Evolutionary conservation across 2,113 vertebrate species (phyloP), one percentile per base, ranked within the genome.

Genomic region (Daubentonia madagascariensis): DNA sequence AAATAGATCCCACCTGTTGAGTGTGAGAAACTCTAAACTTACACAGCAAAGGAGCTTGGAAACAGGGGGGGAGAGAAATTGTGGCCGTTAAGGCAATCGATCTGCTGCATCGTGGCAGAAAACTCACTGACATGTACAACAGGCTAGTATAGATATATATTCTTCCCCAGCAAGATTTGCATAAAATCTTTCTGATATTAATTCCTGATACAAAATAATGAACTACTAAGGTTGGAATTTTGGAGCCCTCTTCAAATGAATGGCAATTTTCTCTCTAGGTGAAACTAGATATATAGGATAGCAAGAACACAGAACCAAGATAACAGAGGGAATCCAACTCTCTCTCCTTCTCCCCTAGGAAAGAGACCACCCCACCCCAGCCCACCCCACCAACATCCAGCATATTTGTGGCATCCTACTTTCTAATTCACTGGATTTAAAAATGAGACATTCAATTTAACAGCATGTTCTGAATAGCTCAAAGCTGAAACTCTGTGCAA

Each of bases 391-490:
- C 17, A 68, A 59, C 6, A 65, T 2, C 81, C 37, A 70, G 57
- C 48, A 54, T 43, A 17, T 7, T 89, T 81, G 18, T 54, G 40
- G 67, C 35, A 78, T 20, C 10, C 57, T 85, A 50, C 80, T 86
- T 94, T 96, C 90, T 57, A 78, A 79, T 40, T 92, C 40, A 48
- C 48, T 80, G 45, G 45, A 72, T 93, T 80, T 54, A 32, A 85
- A 95, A 54, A n/a, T 48, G 45, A 86, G 67, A 80, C 57, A 78
- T 68, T 95, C 37, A 57, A 22, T 10, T 73, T 80, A 75, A 54
- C 63, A 43, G 28, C 89, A 63, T 35, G 88, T 93, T 96, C 72
- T 94, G 30, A 75, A 65, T n/a, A 96, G 63, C 35, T 96, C 40
- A 83, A 67, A 91, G 17, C 20, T 81, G 65, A 83, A 80, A 14